Base-by-base conservation (phyloP, 1,140 invertebrate genomes). In the Diuraphis noxia region DNA sequence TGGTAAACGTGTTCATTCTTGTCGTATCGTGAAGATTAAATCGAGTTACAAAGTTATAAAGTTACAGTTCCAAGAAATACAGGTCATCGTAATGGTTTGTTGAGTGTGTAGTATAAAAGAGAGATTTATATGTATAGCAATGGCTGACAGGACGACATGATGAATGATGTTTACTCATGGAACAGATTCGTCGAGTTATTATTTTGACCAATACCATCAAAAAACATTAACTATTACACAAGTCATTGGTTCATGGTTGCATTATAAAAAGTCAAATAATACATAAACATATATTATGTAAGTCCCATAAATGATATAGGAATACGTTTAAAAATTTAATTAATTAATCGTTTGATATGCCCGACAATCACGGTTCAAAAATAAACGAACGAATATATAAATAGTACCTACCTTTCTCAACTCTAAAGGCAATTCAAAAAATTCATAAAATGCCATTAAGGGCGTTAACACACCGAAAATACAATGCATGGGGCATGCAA, bases 161-260 rank as follows among this genome's bases (percentile, higher is more conserved):
- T 72, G 56, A 72, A 72, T 72, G 56, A 72, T 72, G 30, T 13
- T 72, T 72, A n/a, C 56, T 72, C 1, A 4, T n/a, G n/a, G 30
- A 72, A 72, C 56, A 72, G 5, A 72, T n/a, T 72, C 30, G n/a
- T n/a, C 56, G 30, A 17, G 56, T n/a, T 72, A 72, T 72, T 72
- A 72, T 72, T 72, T 72, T 72, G 56, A 72, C 56, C 56, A 72
- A 72, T 72, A 72, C 56, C 56, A 72, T 72, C 10, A 72, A 72
- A 72, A 72, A 72, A 72, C 56, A 72, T 72, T 17, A 72, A 72
- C 30, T 10, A n/a, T 72, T 72, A n/a, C 13, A 72, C 30, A 72
- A 72, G 56, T 72, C 56, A 72, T 72, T 72, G 56, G 46, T 19
- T 46, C 10, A 46, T 17, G 43, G 52, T 72, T n/a, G n/a, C 30